phyloP scores from a whole-genome alignment of 2,797 vertebrate genomes.

The Pogoniulus pusillus region DNA sequence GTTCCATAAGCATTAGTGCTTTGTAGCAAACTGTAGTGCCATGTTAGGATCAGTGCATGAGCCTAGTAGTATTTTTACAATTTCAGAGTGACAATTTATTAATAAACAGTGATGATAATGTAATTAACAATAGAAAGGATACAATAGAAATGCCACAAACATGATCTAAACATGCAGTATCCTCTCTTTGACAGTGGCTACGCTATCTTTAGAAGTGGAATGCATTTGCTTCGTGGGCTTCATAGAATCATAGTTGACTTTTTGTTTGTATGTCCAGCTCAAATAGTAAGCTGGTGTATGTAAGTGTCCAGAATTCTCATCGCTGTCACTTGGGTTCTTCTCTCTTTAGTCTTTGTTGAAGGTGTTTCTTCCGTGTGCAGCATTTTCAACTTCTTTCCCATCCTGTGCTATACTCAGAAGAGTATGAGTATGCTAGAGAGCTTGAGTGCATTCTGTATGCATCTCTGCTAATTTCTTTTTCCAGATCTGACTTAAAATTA shows the following conservation, averaged over 20 bases:
- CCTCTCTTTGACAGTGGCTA: constrained; percentile 73
- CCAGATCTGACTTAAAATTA: not conserved
- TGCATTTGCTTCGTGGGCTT: constrained; percentile 30
- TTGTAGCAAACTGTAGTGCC: constrained; percentile 91
- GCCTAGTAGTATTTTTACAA: constrained; percentile 90
- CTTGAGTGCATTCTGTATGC: constrained; percentile 13
- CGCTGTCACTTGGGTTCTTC: not conserved
- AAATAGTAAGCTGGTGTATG: not conserved
- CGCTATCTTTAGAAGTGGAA: constrained; percentile 48
- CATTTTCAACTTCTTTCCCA: not conserved
- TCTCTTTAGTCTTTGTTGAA: not conserved
- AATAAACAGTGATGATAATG: constrained; percentile 73
- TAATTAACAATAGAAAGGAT: constrained; percentile 71
- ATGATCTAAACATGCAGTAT: constrained; percentile 75
- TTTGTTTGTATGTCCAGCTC: not conserved
- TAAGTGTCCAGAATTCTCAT: not conserved
- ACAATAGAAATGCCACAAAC: constrained; percentile 59
- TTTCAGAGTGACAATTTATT: constrained; percentile 76
- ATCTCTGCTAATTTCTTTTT: not conserved
- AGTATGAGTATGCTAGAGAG: not conserved
- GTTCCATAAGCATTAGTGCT: constrained; percentile 96
- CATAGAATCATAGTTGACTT: constrained; percentile 17
- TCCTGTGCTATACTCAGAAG: not conserved
- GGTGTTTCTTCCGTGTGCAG: not conserved
- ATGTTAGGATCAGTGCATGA: constrained; percentile 96